A percentile compares a stretch with the other conserved stretches of the same genome.
Evolutionary conservation across 2,797 vertebrate genomes (phyloP).

Genomic region (Ataeniobius toweri): DNA sequence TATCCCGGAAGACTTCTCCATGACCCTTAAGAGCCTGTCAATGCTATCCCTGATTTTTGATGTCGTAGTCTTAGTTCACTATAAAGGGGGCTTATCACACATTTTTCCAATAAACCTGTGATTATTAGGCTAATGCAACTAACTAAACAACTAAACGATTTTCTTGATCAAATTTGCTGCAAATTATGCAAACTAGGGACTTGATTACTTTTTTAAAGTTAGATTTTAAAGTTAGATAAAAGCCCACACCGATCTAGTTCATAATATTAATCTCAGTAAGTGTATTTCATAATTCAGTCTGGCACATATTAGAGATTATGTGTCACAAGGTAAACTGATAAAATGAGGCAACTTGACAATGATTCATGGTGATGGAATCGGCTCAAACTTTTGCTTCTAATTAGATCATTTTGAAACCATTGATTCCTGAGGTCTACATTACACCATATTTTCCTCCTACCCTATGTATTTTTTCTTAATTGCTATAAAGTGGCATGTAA

Average conservation of each 20-base stretch:
- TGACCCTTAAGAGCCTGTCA: background rate
- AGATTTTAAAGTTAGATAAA: background rate
- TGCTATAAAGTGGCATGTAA: background rate
- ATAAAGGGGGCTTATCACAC: background rate
- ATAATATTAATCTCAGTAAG: background rate
- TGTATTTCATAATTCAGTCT: background rate
- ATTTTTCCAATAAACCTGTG: background rate
- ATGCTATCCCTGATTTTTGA: background rate
- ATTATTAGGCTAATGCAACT: background rate
- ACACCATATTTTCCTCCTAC: background rate
- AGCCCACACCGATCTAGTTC: background rate
- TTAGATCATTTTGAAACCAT: background rate
- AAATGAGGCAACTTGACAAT: background rate
- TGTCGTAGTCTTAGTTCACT: background rate
- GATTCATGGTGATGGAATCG: background rate
- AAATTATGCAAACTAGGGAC: background rate
- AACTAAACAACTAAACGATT: background rate
- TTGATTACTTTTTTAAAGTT: background rate
- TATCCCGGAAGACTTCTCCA: background rate
- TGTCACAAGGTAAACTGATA: background rate
- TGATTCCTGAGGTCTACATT: background rate
- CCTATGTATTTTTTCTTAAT: background rate
- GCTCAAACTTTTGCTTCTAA: background rate
- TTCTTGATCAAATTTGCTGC: background rate
- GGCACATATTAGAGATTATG: background rate